Evolutionary conservation across 2,888 invertebrate genomes (phyloP), one percentile per base, ranked within the genome.

Genomic region (Drosophila anomelani): DNA sequence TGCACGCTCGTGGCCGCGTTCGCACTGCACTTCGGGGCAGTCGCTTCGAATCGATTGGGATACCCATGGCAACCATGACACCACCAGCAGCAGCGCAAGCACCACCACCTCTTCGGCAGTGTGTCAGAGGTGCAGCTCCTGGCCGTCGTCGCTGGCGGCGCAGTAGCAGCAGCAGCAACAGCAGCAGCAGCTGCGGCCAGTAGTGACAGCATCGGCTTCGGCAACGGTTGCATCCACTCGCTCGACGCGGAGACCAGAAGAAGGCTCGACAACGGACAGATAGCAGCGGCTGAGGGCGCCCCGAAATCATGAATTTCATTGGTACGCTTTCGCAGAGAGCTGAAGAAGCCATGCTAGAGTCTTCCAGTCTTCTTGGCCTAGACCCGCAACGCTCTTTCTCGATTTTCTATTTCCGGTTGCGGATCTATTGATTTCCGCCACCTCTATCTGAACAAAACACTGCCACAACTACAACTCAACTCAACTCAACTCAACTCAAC

Each of bases 231-330:
- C 67, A 70, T 66, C n/a, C 53, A 58, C 80, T 79, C 82, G 41
- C 49, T 64, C 43, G 72, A 13, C 26, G n/a, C 54, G 61, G 41
- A 61, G 55, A 47, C 41, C 54, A 58, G 60, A 75, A 77, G 23
- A 60, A 43, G 67, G 82, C 82, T 56, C 71, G 77, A 85, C 57
- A 76, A 91, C 91, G 90, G 91, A 90, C 90, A 92, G 92, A 90
- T 92, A 92, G 93, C 92, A 91, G 90, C 90, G 88, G 91, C 89
- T 91, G 87, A 91, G 89, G 91, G 92, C 93, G 92, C 92, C 93
- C 90, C 91, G 92, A 92, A 92, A 92, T 92, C 85, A 92, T 92
- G 92, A 92, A 92, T 93, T 92, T 92, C 92, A 93, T 92, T 92
- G 92, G 92, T 92, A 92, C 91, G 92, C 44, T 34, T 59, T 44